Base-by-base conservation (phyloP, 2,113 vertebrate genomes). In the Larimichthys crocea region DNA sequence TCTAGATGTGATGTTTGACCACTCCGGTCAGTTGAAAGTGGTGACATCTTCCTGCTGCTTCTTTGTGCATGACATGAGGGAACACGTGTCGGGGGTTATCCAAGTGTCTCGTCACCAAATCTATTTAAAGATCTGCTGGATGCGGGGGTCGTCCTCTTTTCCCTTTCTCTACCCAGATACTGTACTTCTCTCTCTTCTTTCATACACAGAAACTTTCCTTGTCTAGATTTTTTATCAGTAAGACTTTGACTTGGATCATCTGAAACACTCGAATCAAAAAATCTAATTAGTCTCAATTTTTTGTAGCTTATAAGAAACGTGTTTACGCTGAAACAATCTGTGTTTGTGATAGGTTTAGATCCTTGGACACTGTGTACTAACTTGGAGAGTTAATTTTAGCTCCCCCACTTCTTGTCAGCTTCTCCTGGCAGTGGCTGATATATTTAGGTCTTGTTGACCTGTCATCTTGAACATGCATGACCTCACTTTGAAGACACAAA, bases 51-150 rank as follows among this genome's bases (percentile, higher is more conserved):
- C 71, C 74, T 42, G 76, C 53, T 62, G 62, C 22, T 60, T 68
- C 56, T 88, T 79, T 61, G 61, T 70, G 26, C 61, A 50, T 48
- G 76, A 16, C 75, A 55, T 0, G 24, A 57, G 46, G 15, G 57
- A 66, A 81, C 82, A 83, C 50, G 31, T 84, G 79, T 67, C 22
- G 15, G 44, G 1, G 29, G 66, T 67, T 24, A 46, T 85, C 62
- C 46, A 61, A 74, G 64, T 70, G 70, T 86, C 67, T 79, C 46
- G n/a, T 85, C 86, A 75, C 63, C 56, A 26, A 19, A 72, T 62
- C 63, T 94, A 92, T 92, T 92, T 94, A 81, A 64, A 72, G 75
- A 87, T 19, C 22, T 78, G 16, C 64, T 81, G 44, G 62, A 76
- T 66, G 53, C 14, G 69, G 77, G 35, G 73, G 52, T 76, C 78